Conservation (phyloP, 2,797 vertebrate species). For the Myotis daubentonii region DNA sequence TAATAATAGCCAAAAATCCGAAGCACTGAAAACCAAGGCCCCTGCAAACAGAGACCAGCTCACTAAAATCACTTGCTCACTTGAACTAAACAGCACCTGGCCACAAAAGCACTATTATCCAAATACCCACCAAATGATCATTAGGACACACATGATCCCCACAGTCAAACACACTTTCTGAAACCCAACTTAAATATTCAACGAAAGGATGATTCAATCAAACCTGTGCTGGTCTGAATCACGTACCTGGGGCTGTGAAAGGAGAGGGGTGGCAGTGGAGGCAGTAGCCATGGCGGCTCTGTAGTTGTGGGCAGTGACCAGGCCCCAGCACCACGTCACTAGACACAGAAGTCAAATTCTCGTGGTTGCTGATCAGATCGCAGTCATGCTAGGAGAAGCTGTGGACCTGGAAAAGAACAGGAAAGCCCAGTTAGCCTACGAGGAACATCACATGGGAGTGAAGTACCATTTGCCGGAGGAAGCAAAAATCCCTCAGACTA, state of each 20-base stretch:
- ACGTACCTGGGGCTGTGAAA: constrained; percentile 82
- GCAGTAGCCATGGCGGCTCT: constrained; percentile 79
- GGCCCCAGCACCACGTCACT: constrained; percentile 44
- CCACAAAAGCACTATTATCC: constrained; percentile 6
- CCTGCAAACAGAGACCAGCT: neutral
- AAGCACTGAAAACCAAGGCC: neutral
- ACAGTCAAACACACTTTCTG: neutral
- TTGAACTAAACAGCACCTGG: neutral
- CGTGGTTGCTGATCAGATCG: constrained; percentile 72
- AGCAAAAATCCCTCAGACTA: neutral
- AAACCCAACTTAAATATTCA: neutral
- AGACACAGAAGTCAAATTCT: constrained; percentile 9
- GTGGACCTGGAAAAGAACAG: constrained; percentile 74
- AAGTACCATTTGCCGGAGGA: neutral
- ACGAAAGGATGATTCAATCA: neutral
- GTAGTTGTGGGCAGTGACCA: neutral
- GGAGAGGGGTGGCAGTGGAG: constrained; percentile 74
- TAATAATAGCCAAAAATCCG: neutral
- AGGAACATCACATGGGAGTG: neutral
- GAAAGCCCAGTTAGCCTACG: constrained; percentile 1
- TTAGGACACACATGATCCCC: neutral
- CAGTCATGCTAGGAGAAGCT: constrained; percentile 80
- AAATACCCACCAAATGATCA: neutral
- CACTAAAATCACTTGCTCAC: neutral
- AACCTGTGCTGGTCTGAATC: constrained; percentile 48